phyloP scores from a whole-genome alignment of 2,113 vertebrate species.

The Neofelis nebulosa region DNA sequence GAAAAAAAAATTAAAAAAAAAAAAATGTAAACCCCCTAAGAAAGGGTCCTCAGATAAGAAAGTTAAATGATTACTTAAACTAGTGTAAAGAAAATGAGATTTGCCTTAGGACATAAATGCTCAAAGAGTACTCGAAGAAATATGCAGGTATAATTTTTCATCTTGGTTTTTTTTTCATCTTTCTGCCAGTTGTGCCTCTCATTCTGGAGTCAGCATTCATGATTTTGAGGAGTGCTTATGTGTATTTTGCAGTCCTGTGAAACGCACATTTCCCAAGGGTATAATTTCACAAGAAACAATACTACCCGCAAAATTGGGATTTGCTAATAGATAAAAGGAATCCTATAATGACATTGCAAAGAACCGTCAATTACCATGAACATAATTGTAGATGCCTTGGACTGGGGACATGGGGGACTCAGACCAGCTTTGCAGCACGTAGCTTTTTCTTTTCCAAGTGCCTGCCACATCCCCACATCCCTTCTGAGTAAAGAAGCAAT shows the following conservation, averaged over 20 bases:
- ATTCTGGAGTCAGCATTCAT: background rate
- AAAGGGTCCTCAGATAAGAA: background rate
- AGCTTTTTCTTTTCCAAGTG: background rate
- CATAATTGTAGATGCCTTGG: conserved; percentile 39
- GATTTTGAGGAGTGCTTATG: conserved; percentile 44
- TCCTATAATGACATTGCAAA: conserved; percentile 47
- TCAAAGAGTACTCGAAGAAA: background rate
- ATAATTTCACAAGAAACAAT: conserved; percentile 58
- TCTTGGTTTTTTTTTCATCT: background rate
- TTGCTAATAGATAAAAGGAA: conserved; percentile 68
- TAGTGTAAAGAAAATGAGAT: background rate
- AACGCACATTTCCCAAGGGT: background rate
- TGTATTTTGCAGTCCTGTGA: conserved; percentile 41
- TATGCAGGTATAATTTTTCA: background rate
- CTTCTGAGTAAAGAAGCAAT: background rate
- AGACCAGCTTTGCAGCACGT: background rate
- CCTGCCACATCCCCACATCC: background rate
- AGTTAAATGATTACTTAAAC: conserved; percentile 17
- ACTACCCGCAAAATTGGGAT: conserved; percentile 48
- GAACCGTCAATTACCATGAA: conserved; percentile 43
- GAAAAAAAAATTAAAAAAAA: too few species aligned
- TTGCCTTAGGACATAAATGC: background rate
- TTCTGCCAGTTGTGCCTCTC: background rate
- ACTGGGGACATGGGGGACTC: background rate
- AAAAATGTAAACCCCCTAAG: background rate